phyloP scores from a whole-genome alignment of 2,888 invertebrate genomes.

The Eurois occulta region DNA sequence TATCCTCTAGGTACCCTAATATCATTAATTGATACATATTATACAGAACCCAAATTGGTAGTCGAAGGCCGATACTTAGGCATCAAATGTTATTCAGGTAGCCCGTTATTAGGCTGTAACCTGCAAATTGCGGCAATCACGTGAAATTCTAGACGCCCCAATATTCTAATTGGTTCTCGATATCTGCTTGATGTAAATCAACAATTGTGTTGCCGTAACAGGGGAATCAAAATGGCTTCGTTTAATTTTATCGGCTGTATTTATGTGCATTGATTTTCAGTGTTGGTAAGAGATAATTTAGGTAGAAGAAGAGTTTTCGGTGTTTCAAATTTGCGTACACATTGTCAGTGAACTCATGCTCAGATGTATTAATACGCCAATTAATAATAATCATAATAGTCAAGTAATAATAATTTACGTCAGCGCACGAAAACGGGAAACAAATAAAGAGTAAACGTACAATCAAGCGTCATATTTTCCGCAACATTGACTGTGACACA shows the following conservation, averaged over 20 bases:
- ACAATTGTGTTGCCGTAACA: constrained; percentile 14
- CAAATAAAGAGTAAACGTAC: constrained; percentile 19
- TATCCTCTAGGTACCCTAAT: constrained; percentile 6
- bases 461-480: constrained; percentile 43
- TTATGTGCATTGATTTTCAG: neutral
- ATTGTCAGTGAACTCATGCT: neutral
- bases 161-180: constrained; percentile 56
- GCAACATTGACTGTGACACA: constrained; percentile 37
- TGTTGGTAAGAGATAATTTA: neutral
- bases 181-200: constrained; percentile 48
- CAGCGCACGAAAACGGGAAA: neutral
- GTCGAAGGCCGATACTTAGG: constrained; percentile 34
- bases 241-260: constrained; percentile 32
- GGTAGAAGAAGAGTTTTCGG: neutral
- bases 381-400: constrained; percentile 19
- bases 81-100: constrained; percentile 50
- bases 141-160: constrained; percentile 40
- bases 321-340: too few relatives aligned
- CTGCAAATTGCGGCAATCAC: constrained; percentile 43
- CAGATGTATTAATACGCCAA: neutral
- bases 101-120: constrained; percentile 32
- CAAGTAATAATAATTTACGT: constrained; percentile 11
- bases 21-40: constrained; percentile 53
- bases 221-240: constrained; percentile 7
- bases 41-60: constrained; percentile 47